These are phyloP conservation scores for Prinia subflava DNA, from an alignment of 2,113 vertebrate genomes.

Conservation along the genomic window DNA sequence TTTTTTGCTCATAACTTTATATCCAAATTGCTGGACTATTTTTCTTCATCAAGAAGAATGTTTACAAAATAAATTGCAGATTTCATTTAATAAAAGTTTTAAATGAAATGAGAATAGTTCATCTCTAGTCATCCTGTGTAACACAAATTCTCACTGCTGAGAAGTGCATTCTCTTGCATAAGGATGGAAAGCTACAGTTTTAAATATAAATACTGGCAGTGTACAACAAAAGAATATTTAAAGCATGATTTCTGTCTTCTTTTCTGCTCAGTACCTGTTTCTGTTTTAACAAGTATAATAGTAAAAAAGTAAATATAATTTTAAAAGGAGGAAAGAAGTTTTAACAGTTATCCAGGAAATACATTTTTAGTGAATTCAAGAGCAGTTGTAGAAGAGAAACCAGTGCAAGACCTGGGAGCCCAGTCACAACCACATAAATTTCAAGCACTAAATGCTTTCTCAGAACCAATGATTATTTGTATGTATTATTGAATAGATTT, in stretches of 20 bases:
- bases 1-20: neutral
- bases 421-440: neutral
- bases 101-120: neutral
- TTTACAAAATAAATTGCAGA: neutral
- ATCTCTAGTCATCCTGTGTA: neutral
- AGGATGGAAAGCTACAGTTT: neutral
- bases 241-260: neutral
- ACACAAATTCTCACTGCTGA: neutral
- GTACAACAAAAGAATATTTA: neutral
- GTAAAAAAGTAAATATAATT: neutral
- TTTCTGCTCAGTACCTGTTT: neutral
- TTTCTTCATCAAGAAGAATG: neutral
- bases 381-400: neutral
- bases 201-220: neutral
- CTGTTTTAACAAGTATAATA: neutral
- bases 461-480: neutral
- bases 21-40: neutral
- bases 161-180: neutral
- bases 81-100: neutral
- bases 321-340: neutral
- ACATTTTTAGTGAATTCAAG: neutral
- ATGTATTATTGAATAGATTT: neutral
- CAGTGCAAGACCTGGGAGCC: neutral
- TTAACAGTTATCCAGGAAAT: neutral
- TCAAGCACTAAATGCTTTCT: neutral